Evolutionary conservation across 2,113 vertebrate species (phyloP).

Genomic region (Urocitellus parryii): DNA sequence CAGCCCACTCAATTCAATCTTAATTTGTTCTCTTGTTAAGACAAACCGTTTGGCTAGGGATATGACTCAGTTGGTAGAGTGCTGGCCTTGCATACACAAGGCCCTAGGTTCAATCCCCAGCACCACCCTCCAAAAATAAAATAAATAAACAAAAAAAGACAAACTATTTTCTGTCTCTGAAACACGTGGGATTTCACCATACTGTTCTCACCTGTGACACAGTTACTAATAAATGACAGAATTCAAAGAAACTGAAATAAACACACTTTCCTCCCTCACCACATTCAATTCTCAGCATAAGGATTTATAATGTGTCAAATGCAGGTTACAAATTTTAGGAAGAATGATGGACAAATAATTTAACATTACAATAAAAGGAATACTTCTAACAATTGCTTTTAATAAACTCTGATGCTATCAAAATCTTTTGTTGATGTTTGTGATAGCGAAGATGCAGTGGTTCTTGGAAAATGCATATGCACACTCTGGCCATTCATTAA

Average conservation of each 20-base stretch:
- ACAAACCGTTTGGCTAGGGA: background rate
- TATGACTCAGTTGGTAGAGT: too few species aligned
- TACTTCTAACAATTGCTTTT: background rate
- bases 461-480: background rate
- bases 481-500: background rate
- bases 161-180: background rate
- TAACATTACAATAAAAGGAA: background rate
- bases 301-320: background rate
- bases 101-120: too few species aligned
- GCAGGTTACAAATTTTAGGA: background rate
- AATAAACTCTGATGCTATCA: background rate
- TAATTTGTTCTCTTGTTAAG: background rate
- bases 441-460: background rate
- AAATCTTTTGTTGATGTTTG: background rate
- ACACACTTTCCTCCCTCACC: background rate
- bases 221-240: background rate
- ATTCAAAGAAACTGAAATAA: background rate
- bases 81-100: too few species aligned
- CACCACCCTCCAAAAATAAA: too few species aligned
- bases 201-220: background rate
- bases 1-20: background rate
- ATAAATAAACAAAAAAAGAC: background rate
- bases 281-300: background rate
- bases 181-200: background rate
- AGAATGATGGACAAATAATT: background rate